Conservation (phyloP, 1,140 invertebrate genomes). For the Cataglyphis hispanica region DNA sequence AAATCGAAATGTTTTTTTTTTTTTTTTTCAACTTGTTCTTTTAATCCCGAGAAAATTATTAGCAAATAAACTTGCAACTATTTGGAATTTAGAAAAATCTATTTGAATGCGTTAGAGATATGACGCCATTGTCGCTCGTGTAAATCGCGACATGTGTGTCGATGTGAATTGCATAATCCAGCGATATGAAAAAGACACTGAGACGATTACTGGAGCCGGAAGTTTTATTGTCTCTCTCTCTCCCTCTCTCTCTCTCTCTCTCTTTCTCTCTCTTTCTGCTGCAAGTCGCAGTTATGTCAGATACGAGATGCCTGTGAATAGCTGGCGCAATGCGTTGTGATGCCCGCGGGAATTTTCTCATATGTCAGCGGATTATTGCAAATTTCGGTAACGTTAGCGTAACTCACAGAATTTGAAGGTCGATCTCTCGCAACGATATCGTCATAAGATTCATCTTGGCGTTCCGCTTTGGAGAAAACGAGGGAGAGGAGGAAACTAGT, state of each 20-base stretch:
- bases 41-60: neutral
- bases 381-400: constrained; percentile 8
- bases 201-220: constrained; percentile 6
- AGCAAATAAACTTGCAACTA: constrained; percentile 1
- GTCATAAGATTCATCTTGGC: neutral
- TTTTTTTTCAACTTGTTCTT: neutral
- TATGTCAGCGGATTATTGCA: constrained; percentile 33
- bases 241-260: constrained; percentile 16
- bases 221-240: neutral
- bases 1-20: neutral
- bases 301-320: constrained; percentile 29
- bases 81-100: neutral
- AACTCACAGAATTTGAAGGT: neutral
- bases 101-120: neutral
- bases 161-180: neutral
- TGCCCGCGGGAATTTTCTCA: constrained; percentile 44
- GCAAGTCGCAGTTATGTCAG: constrained; percentile 21
- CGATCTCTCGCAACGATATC: constrained; percentile 14
- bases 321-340: constrained; percentile 38
- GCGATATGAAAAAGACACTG: constrained; percentile 22
- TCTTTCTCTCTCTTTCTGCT: constrained; percentile 3
- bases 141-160: neutral
- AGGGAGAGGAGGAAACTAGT: neutral
- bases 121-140: neutral
- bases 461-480: constrained; percentile 13